Evolutionary conservation across 2,888 invertebrate species (phyloP).

Genomic region (Blera fallax): DNA sequence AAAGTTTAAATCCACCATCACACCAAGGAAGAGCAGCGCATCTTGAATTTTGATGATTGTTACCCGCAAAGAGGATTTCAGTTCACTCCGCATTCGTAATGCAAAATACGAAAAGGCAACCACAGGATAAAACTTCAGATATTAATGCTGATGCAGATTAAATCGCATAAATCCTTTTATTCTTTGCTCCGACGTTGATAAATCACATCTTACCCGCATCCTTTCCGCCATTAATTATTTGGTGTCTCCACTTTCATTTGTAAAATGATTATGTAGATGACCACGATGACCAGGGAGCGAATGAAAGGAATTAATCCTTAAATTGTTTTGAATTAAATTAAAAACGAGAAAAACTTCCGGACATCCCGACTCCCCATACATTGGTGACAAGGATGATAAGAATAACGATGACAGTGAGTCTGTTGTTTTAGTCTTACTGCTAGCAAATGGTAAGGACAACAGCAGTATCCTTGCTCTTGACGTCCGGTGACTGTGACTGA

Average conservation of each 20-base stretch:
- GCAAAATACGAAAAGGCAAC: slow-evolving; percentile 32
- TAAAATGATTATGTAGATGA: slow-evolving; percentile 1
- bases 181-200: slow-evolving; percentile 45
- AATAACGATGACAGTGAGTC: slow-evolving; percentile 49
- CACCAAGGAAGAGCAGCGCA: not conserved
- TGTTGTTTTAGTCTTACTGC: slow-evolving; percentile 16
- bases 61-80: not conserved
- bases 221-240: slow-evolving; percentile 54
- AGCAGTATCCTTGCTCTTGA: slow-evolving; percentile 30
- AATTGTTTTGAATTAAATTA: slow-evolving; percentile 42
- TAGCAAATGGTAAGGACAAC: not conserved
- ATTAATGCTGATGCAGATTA: slow-evolving; percentile 35
- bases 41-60: slow-evolving; percentile 4
- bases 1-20: not conserved
- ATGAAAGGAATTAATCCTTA: slow-evolving; percentile 17
- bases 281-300: not conserved
- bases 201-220: slow-evolving; percentile 41
- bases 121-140: slow-evolving; percentile 7
- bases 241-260: not conserved
- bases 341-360: not conserved
- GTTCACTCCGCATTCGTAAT: too few species aligned
- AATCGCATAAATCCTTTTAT: slow-evolving; percentile 31
- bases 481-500: slow-evolving; percentile 50
- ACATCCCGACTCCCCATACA: not conserved
- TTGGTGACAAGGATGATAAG: slow-evolving; percentile 43